Evolutionary conservation across 2,888 invertebrate species (phyloP), one percentile per base, ranked within the genome.

Genomic region (Scaptomyza reducta): DNA sequence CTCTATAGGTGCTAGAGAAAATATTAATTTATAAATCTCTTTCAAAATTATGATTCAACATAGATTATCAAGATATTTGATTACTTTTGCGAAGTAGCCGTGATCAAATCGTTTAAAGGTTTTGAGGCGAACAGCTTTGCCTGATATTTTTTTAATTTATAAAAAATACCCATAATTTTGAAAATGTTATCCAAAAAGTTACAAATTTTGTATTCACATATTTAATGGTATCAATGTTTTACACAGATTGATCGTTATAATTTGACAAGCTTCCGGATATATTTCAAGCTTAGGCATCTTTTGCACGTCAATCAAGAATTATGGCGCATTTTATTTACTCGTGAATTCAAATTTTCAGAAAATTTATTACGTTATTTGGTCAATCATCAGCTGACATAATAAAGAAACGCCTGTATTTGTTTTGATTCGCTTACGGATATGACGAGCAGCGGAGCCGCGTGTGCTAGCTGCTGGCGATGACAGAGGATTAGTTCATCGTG

Each of bases 391-490:
- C 87, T 90, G 56, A 90, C 90, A 87, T 88, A 82, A 73, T 91
- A 91, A 25, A 91, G 60, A 81, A 91, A 91, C 11, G 90, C 90
- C 58, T 91, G 91, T 60, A 91, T 88, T 62, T 91, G 90, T 56
- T 91, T 91, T 2, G 91, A 90, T 49, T 90, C 90, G 72, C 90
- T 90, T 11, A 91, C 82, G n/a, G 90, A 89, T n/a, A 90, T 70
- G 40, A 91, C 69, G 10, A 91, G 72, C 50, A 91, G 54, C 2
- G 91, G 90, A 4, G 81, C 87, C 5, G 73, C 70, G 33, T 78
- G 72, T 33, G 53, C 18, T 3, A 73, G 41, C 51, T 89, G 89
- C 45, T 81, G 77, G 4, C 77, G 67, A 54, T 87, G 85, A 11
- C 86, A 85, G 9, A 74, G 61, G 5, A 74, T 70, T 31, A 91